A percentile compares a stretch with the other conserved stretches of the same genome.
Conservation (phyloP, 2,797 vertebrate genomes). For the Pantherophis alleghaniensis region DNA sequence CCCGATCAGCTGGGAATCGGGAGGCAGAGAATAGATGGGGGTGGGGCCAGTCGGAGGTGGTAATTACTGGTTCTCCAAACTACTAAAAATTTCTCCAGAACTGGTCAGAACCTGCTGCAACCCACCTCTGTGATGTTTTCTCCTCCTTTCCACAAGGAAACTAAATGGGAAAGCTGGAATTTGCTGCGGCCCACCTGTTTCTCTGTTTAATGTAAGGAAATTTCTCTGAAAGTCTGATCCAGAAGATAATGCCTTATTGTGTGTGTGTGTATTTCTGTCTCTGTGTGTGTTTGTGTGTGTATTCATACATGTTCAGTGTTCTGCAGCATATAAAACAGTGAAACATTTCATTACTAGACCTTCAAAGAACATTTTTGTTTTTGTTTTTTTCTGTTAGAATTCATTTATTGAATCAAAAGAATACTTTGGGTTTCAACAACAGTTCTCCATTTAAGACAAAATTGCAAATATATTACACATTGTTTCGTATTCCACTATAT, state of each 20-base stretch:
- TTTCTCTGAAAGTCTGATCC: background rate
- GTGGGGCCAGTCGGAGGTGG: too few relatives aligned
- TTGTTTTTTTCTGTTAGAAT: background rate
- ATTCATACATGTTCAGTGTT: background rate
- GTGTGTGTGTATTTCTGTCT: too few relatives aligned
- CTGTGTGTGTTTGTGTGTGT: too few relatives aligned
- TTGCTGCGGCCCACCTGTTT: background rate
- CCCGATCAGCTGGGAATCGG: too few relatives aligned
- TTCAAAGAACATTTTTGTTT: background rate
- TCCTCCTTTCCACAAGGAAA: background rate
- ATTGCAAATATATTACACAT: background rate
- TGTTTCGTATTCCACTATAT: conserved; percentile 35
- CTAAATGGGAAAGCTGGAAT: background rate
- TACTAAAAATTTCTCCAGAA: too few relatives aligned
- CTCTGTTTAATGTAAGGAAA: background rate
- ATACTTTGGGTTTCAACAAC: conserved; percentile 35
- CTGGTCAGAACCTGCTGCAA: too few relatives aligned
- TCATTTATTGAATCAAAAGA: background rate
- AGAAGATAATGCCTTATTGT: background rate
- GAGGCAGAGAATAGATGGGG: too few relatives aligned
- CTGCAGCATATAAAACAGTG: background rate
- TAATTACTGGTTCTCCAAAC: too few relatives aligned
- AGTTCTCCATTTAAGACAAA: background rate
- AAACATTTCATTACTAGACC: background rate
- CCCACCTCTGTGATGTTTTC: too few relatives aligned